phyloP scores from a whole-genome alignment of 2,888 invertebrate genomes.

The Caenorhabditis sinica region DNA sequence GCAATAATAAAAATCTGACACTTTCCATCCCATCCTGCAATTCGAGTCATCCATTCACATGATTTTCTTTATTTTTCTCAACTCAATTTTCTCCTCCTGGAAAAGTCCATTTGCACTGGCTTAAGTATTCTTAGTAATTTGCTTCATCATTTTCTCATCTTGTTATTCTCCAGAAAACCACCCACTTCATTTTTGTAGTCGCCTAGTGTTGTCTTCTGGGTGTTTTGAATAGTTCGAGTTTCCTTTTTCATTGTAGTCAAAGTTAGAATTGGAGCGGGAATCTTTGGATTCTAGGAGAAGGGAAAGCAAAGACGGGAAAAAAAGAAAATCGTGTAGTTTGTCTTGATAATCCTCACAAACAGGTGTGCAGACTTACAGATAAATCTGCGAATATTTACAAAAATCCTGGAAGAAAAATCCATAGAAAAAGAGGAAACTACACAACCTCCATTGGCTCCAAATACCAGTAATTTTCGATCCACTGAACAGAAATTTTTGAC shows the following conservation, averaged over 20 bases:
- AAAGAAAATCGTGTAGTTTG: no score
- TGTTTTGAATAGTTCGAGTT: not conserved
- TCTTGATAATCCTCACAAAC: no score
- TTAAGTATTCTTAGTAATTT: constrained; percentile 12
- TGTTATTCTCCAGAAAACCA: not conserved
- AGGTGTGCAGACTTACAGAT: no score
- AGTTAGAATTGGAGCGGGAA: not conserved
- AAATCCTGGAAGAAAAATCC: no score
- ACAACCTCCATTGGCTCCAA: no score
- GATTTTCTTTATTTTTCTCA: not conserved
- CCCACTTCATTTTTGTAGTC: not conserved
- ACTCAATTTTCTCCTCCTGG: not conserved
- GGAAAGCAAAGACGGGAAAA: no score
- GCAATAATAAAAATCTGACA: not conserved
- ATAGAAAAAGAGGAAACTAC: no score
- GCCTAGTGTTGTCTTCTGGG: not conserved
- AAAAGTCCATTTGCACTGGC: constrained; percentile 25
- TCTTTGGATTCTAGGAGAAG: not conserved
- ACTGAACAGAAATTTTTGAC: no score
- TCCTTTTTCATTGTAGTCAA: not conserved
- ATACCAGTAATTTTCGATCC: no score
- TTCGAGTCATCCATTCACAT: not conserved
- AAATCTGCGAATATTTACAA: no score
- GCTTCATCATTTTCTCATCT: constrained; percentile 10
- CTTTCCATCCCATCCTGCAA: constrained; percentile 12